Base-by-base conservation (phyloP, 2,113 vertebrate species). In the Dromiciops gliroides region DNA sequence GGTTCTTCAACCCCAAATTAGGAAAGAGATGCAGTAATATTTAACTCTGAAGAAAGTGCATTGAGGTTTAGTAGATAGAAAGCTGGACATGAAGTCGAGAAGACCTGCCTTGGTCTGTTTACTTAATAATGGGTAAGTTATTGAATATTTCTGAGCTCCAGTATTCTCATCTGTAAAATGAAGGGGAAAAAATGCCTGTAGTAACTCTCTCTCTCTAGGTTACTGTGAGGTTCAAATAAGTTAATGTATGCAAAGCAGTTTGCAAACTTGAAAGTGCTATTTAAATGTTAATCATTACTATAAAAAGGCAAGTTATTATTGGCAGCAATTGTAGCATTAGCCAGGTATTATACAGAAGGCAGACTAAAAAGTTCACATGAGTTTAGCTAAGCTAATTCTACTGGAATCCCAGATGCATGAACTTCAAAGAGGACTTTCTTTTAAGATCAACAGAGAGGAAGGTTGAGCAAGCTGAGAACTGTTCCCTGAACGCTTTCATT, bases 101-200 rank as follows among this genome's bases (percentile, higher is more conserved):
- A 83, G 67, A 22, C 37, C 14, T 83, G 14, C 37, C 67, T 83
- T 83, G n/a, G 37, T 83, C 67, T 83, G 16, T 44, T 44, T n/a
- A 83, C 16, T 14, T 92, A n/a, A 91, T 24, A 51, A 28, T 51
- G 22, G 25, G 25, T 60, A 23, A 92, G 90, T 37, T 50, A 50
- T 22, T 90, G 12, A 47, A 24, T 50, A 26, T 93, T 22, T 91
- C 16, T 37, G 48, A 44, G 47, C 48, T 10, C 75, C 0, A 3
- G 8, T 89, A 51, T 83, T 92, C 51, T 50, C 26, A 90, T 12
- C 60, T 49, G 51, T 19, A 94, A 95, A 93, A 93, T 56, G 12
- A 23, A 7, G 49, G 52, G 51, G 31, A 89, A 48, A 47, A 3
- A 44, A 67, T 12, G 4, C 56, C 6, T 83, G 67, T 83, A 44